phyloP scores from a whole-genome alignment of 2,113 vertebrate species.

The Sardina pilchardus region DNA sequence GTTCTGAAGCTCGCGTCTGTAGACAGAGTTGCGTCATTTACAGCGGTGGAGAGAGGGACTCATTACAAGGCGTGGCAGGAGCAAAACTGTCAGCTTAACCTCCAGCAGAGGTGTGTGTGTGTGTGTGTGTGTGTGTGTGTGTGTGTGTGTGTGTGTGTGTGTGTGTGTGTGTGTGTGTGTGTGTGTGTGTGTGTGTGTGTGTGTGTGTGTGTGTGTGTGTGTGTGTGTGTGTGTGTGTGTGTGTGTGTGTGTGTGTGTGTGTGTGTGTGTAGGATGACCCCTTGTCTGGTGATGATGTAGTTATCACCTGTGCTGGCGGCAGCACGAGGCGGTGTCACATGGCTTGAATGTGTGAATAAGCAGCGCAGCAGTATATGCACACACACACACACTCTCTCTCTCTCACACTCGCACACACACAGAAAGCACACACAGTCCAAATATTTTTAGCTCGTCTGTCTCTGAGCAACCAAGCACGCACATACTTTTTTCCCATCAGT shows the following conservation, averaged over 20 bases:
- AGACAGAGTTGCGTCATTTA: too few species aligned
- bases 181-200: too few species aligned
- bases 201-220: too few species aligned
- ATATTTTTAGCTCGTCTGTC: neutral
- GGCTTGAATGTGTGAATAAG: neutral
- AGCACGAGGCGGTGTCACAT: neutral
- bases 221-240: too few species aligned
- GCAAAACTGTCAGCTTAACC: neutral
- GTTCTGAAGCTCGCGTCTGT: too few species aligned
- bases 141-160: too few species aligned
- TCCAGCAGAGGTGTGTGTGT: neutral
- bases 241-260: slow-evolving; percentile 9
- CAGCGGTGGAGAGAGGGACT: neutral
- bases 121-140: neutral
- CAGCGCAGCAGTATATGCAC: neutral
- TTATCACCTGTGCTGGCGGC: neutral
- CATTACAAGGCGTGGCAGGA: neutral
- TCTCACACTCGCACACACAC: neutral
- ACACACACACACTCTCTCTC: neutral
- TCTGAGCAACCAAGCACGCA: neutral
- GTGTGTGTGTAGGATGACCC: slow-evolving; percentile 4
- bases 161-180: too few species aligned
- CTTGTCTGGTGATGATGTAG: neutral
- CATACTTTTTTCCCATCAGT: neutral
- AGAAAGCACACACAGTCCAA: neutral